Base-by-base conservation (phyloP, 2,113 vertebrate species). In the Phodopus roborovskii region DNA sequence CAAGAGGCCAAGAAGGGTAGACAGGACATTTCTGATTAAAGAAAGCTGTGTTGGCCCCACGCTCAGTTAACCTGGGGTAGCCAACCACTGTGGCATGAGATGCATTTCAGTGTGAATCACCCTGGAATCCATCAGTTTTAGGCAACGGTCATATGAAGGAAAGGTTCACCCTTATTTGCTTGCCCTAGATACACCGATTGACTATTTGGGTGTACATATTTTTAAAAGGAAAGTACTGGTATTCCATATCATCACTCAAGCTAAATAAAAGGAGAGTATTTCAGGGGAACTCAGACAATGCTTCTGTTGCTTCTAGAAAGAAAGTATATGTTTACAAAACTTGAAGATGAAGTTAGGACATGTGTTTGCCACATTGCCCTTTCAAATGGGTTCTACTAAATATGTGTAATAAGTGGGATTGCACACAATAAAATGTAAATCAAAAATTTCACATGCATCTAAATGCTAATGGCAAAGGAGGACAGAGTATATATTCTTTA, bases 1-100 rank as follows among this genome's bases (percentile, higher is more conserved):
- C 79, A 94, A 97, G 96, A 95, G 62, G 20, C 64, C 88, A 66
- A 75, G 79, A 42, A 87, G 16, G 15, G 4, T 33, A 45, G 83
- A 92, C 33, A 66, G 92, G 95, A 8, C 12, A 82, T 50, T 36
- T 91, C 71, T 90, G 82, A 89, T 0, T 93, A n/a, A 97, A 92
- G 81, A 84, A 92, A 96, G 71, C 71, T 88, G 15, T 85, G 30
- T 70, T 89, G 50, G 82, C 83, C 88, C 73, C 33, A 45, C 17
- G 53, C 7, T 68, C 94, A 90, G 24, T 88, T 88, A 92, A 91
- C 28, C 90, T 50, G 10, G 17, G 90, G 15, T 58, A 70, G 50
- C 83, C 74, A 97, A 33, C 36, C 93, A 79, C 30, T 53, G 62
- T 0, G 0, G 1, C 7, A 86, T 33, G 82, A 66, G 3, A 2